These are phyloP conservation scores for Lagorchestes hirsutus DNA, from an alignment of 2,797 vertebrate species.

Conservation along the genomic window DNA sequence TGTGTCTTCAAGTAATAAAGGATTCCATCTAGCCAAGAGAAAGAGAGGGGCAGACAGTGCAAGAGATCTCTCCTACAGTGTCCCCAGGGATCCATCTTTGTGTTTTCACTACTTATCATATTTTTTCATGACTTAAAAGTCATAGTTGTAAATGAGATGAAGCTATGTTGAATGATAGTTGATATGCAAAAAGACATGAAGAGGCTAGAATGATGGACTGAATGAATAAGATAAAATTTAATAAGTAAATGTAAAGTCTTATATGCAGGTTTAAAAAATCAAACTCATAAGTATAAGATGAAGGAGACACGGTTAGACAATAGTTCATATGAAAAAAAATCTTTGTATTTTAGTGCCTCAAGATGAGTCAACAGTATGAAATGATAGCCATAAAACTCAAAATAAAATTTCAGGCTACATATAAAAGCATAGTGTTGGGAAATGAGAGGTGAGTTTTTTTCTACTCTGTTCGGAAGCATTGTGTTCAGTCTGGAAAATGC, in stretches of 20 bases:
- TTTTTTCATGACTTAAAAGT: not conserved
- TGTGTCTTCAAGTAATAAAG: not conserved
- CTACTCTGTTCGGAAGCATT: not conserved
- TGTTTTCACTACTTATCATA: not conserved
- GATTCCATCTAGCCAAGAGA: not conserved
- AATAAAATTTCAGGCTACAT: not conserved
- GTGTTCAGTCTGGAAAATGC: not conserved
- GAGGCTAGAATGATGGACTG: not conserved
- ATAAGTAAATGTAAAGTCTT: not conserved
- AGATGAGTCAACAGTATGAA: not conserved
- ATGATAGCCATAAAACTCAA: not conserved
- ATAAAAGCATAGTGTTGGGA: not conserved
- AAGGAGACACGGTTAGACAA: not conserved
- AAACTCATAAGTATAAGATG: not conserved
- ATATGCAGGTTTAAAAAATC: not conserved
- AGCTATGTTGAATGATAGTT: not conserved
- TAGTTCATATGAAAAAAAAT: not conserved
- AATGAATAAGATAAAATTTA: not conserved
- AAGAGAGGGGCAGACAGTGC: not conserved
- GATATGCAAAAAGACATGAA: not conserved
- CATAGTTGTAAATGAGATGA: not conserved
- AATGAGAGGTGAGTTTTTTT: not conserved
- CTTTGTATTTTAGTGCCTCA: not conserved
- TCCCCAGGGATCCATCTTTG: not conserved
- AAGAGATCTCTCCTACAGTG: not conserved